A percentile compares a stretch with the other conserved stretches of the same genome.
Conservation (phyloP, 2,888 invertebrate species). For the Drosophila subsilvestris region DNA sequence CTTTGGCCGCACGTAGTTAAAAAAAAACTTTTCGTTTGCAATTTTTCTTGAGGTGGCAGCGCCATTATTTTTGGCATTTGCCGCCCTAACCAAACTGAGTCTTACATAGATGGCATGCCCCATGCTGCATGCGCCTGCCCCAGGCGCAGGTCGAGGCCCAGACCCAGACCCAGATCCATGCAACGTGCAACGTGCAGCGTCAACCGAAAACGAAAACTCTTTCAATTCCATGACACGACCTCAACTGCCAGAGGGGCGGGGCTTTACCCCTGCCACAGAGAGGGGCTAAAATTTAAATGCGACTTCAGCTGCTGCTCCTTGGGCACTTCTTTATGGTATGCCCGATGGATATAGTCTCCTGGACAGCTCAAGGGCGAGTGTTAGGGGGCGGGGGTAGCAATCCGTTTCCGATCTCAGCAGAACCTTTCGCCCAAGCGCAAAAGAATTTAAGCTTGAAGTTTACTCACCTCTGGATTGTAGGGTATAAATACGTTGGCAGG, state of each 20-base stretch:
- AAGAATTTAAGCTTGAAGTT: too few species aligned
- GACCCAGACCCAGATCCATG: neutral
- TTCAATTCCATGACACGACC: slow-evolving; percentile 54
- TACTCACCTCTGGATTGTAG: neutral
- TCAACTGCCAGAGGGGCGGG: neutral
- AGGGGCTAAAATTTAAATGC: slow-evolving; percentile 43
- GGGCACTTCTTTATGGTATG: neutral
- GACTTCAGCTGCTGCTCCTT: slow-evolving; percentile 24
- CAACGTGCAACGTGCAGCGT: slow-evolving; percentile 62
- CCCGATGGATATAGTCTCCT: too few species aligned
- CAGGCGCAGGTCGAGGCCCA: neutral
- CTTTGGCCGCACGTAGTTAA: slow-evolving; percentile 59
- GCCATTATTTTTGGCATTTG: slow-evolving; percentile 71
- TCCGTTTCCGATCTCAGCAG: too few species aligned
- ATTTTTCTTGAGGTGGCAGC: slow-evolving; percentile 72
- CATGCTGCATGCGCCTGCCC: neutral
- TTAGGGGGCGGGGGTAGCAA: too few species aligned
- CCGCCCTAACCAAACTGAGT: slow-evolving; percentile 7
- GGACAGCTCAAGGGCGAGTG: too few species aligned
- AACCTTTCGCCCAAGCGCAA: too few species aligned
- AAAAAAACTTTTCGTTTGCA: slow-evolving; percentile 67
- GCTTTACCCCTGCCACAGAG: neutral
- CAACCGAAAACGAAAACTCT: slow-evolving; percentile 47
- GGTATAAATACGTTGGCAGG: neutral
- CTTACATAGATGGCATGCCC: neutral